These are phyloP conservation scores for Lomographa bimaculata DNA, from an alignment of 2,888 invertebrate species.

Conservation along the genomic window DNA sequence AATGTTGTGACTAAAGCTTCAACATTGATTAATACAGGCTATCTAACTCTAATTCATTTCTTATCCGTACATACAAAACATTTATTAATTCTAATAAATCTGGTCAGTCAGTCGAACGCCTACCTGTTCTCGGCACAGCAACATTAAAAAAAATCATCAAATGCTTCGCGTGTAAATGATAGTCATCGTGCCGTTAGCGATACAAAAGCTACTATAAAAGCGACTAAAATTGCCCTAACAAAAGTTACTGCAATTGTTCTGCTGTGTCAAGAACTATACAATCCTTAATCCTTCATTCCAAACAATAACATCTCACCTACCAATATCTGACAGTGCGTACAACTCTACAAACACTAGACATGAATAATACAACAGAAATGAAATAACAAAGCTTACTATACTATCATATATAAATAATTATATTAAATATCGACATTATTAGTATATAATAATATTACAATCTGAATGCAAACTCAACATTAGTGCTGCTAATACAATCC, in stretches of 20 bases:
- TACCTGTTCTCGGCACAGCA: conserved; percentile 67
- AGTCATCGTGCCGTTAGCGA: conserved; percentile 12
- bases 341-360: conserved; percentile 37
- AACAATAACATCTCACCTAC: conserved; percentile 36
- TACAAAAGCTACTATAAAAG: conserved; percentile 32
- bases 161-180: conserved; percentile 26
- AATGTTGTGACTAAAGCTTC: conserved; percentile 57
- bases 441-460: conserved; percentile 2
- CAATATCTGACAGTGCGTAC: conserved; percentile 33
- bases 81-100: conserved; percentile 60
- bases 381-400: conserved; percentile 39
- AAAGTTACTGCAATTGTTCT: conserved; percentile 14
- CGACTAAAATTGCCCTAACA: conserved; percentile 12
- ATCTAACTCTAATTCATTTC: conserved; percentile 64
- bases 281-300: conserved; percentile 42
- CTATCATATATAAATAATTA: conserved; percentile 33
- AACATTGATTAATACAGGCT: conserved; percentile 60
- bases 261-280: conserved; percentile 64
- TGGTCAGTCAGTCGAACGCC: conserved; percentile 74
- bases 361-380: conserved; percentile 31
- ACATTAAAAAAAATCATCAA: conserved; percentile 30
- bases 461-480: conserved; percentile 8
- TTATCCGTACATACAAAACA: conserved; percentile 65
- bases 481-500: conserved; percentile 9
- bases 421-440: conserved; percentile 15